A percentile compares a stretch with the other conserved stretches of the same genome.
Conservation (phyloP, 2,113 vertebrate genomes). For the Corythornis cristatus region DNA sequence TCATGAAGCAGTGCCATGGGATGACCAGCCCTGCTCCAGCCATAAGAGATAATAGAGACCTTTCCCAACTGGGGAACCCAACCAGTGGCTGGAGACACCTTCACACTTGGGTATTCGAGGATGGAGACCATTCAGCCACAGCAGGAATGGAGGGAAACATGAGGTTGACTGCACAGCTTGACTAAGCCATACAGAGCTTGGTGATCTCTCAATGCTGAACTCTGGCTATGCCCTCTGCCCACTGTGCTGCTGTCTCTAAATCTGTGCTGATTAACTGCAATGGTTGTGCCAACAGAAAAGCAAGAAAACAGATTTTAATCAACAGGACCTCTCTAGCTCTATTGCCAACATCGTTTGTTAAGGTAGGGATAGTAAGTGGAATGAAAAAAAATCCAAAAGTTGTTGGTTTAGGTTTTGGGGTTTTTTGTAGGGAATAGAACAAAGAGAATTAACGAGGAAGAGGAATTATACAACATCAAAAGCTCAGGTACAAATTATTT, state of each 20-base stretch:
- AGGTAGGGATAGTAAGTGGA: not conserved
- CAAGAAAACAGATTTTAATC: not conserved
- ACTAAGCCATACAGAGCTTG: not conserved
- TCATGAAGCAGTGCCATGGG: conserved; percentile 35
- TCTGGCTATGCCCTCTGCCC: not conserved
- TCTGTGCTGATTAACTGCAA: not conserved
- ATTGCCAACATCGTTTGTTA: not conserved
- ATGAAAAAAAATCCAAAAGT: not conserved
- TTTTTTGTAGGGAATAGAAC: not conserved
- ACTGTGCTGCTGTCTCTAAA: not conserved
- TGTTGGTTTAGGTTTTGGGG: no score
- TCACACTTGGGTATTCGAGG: conserved; percentile 2
- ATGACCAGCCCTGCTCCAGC: conserved; percentile 43
- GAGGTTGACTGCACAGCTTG: not conserved
- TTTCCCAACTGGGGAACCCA: not conserved
- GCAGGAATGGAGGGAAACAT: not conserved
- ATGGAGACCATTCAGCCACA: not conserved
- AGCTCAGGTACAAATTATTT: not conserved
- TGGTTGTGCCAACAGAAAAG: no score
- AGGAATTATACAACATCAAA: not conserved
- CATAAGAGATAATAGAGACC: conserved; percentile 24
- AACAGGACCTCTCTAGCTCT: not conserved
- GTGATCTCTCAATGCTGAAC: not conserved
- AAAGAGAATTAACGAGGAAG: not conserved
- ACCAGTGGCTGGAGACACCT: conserved; percentile 41